These are phyloP conservation scores for Oncorhynchus tshawytscha DNA, from an alignment of 2,113 vertebrate species.

Conservation along the genomic window DNA sequence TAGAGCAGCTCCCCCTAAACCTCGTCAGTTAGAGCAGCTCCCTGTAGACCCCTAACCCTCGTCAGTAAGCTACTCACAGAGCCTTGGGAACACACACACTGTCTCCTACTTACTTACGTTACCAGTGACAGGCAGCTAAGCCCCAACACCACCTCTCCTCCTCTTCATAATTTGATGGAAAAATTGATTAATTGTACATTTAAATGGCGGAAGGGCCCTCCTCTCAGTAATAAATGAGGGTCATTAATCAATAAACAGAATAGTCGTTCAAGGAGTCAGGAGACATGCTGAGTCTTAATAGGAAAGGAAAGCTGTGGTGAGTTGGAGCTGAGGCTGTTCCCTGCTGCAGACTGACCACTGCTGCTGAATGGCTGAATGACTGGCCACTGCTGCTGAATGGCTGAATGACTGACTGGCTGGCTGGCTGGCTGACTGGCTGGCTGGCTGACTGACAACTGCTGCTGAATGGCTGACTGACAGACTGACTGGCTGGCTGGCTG, in stretches of 20 bases:
- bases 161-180: conserved; percentile 95
- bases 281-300: conserved; percentile 98
- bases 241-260: conserved; percentile 99
- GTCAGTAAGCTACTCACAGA: conserved; percentile 39
- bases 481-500: too few species aligned
- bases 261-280: conserved; percentile 93
- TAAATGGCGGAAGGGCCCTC: conserved; percentile 95
- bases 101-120: too few species aligned
- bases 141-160: conserved; percentile 11
- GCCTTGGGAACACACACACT: conserved; percentile 70
- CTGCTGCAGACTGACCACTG: conserved; percentile 88
- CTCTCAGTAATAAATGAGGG: conserved; percentile 98
- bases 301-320: conserved; percentile 81
- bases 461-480: rapidly evolving
- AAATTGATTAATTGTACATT: conserved; percentile 99
- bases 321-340: conserved; percentile 77
- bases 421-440: too few species aligned
- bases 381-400: conserved; percentile 75
- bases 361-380: conserved; percentile 69
- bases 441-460: too few species aligned
- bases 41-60: too few species aligned
- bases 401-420: too few species aligned
- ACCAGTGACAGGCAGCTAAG: conserved; percentile 80
- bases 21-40: too few species aligned
- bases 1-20: too few species aligned